These are phyloP conservation scores for Heliconius sara DNA, from an alignment of 2,888 invertebrate species.

Conservation along the genomic window DNA sequence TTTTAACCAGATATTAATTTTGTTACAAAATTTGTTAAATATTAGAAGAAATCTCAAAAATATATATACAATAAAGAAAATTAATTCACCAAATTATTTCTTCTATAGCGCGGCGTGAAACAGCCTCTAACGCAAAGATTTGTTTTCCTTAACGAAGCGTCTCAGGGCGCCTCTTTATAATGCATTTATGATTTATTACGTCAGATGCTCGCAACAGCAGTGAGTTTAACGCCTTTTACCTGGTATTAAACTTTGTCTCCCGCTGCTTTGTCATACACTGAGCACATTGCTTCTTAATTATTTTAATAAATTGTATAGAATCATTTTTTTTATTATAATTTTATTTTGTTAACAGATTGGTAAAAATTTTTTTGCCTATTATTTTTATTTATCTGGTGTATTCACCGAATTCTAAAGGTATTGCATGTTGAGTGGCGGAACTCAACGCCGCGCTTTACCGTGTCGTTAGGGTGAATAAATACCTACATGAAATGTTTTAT, in stretches of 20 bases:
- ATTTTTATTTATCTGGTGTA: too few species aligned
- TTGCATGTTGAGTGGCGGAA: too few species aligned
- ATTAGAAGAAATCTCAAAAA: not conserved
- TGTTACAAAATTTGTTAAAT: not conserved
- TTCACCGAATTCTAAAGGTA: too few species aligned
- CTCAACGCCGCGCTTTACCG: too few species aligned
- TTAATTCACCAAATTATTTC: slow-evolving; percentile 37
- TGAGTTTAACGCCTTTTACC: slow-evolving; percentile 58
- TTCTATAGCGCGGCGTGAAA: slow-evolving; percentile 55
- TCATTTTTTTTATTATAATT: too few species aligned
- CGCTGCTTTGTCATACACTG: slow-evolving; percentile 25
- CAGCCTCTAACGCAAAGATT: slow-evolving; percentile 58
- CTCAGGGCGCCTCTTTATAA: slow-evolving; percentile 62
- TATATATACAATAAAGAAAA: slow-evolving; percentile 29
- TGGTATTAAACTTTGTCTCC: slow-evolving; percentile 50
- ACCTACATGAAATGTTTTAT: too few species aligned
- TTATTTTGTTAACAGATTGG: not conserved
- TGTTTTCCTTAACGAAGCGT: slow-evolving; percentile 73
- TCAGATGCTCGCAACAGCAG: slow-evolving; percentile 59
- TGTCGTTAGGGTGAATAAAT: too few species aligned
- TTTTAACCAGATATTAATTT: too few species aligned
- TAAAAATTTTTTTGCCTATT: too few species aligned
- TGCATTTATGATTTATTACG: slow-evolving; percentile 75
- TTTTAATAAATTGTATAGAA: not conserved
- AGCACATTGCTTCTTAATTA: not conserved